These are phyloP conservation scores for Coelinius sp. DNA, from an alignment of 2,888 invertebrate species.

Conservation along the genomic window DNA sequence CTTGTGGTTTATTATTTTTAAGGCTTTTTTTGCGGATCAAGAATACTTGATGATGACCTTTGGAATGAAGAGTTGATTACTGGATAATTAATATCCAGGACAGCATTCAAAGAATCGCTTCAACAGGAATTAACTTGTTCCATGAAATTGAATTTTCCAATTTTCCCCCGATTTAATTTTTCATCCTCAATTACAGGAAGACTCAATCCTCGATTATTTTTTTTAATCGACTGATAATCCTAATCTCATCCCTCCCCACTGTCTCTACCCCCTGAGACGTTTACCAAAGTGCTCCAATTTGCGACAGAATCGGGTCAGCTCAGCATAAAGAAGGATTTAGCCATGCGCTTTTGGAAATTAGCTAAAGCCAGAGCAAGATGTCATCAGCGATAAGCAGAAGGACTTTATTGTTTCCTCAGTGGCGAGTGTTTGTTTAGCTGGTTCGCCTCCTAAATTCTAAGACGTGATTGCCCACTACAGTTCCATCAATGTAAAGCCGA, in stretches of 20 bases:
- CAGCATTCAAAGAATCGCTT: too few relatives aligned
- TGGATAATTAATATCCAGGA: too few relatives aligned
- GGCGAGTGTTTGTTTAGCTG: conserved; percentile 46
- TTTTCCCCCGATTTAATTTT: not conserved
- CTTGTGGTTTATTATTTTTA: not conserved
- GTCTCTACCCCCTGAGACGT: not conserved
- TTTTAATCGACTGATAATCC: conserved; percentile 14
- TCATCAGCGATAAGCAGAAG: not conserved
- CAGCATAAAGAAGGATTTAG: not conserved
- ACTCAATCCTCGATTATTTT: not conserved
- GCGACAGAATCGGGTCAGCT: conserved; percentile 2
- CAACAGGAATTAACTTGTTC: not conserved
- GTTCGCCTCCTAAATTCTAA: conserved; percentile 40
- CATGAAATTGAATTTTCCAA: not conserved
- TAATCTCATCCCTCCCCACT: not conserved
- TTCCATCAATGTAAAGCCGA: conserved; percentile 39
- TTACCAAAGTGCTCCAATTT: conserved; percentile 6
- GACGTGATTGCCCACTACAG: conserved; percentile 26
- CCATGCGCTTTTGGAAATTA: conserved; percentile 1
- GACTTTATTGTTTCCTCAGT: not conserved
- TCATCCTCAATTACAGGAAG: not conserved
- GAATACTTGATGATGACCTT: not conserved
- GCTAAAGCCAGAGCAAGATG: not conserved
- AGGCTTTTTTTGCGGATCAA: not conserved
- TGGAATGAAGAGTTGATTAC: too few relatives aligned